Evolutionary conservation across 2,888 invertebrate genomes (phyloP), one percentile per base, ranked within the genome.

Genomic region (Periphyllus acericola): DNA sequence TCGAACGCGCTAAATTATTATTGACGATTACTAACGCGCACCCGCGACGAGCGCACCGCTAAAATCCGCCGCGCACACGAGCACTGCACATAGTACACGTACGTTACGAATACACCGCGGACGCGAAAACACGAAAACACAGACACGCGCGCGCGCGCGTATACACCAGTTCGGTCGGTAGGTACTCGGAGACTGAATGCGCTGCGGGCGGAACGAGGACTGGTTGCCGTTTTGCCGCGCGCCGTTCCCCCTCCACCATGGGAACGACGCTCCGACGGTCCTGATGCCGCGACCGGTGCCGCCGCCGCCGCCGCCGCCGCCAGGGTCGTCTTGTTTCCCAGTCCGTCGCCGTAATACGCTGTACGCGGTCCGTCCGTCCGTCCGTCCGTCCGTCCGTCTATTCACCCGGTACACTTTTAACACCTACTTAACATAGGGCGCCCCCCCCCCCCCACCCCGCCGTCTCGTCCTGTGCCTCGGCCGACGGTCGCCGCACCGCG

Each of bases 271-370:
- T 25, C 60, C 8, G 66, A 4, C 66, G 66, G n/a, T 46, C 14
- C 46, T 8, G 83, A 17, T 34, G 11, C 6, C 25, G 46, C 19
- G 52, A 66, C 60, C 46, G 52, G n/a, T 32, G 75, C 83, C 21
- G 75, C 60, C 52, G 46, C 46, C 9, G 46, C 76, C 34, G 72
- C 29, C 36, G 29, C 85, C n/a, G 85, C 86, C 87, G 87, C 87
- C 87, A 87, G 87, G 87, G 87, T 87, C 81, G 87, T 81, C 87
- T 87, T 87, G 87, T 87, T 86, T 81, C 87, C 86, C 84, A 55
- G 75, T 71, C 40, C 81, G 68, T 40, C 36, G 36, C 34, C 36
- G 80, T n/a, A n/a, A n/a, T n/a, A n/a, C n/a, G n/a, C n/a, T n/a
- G n/a, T n/a, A n/a, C 71, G n/a, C 21, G 66, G 9, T 32, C 1